Evolutionary conservation across 2,888 invertebrate species (phyloP).

Genomic region (Taphrorychus bicolor): DNA sequence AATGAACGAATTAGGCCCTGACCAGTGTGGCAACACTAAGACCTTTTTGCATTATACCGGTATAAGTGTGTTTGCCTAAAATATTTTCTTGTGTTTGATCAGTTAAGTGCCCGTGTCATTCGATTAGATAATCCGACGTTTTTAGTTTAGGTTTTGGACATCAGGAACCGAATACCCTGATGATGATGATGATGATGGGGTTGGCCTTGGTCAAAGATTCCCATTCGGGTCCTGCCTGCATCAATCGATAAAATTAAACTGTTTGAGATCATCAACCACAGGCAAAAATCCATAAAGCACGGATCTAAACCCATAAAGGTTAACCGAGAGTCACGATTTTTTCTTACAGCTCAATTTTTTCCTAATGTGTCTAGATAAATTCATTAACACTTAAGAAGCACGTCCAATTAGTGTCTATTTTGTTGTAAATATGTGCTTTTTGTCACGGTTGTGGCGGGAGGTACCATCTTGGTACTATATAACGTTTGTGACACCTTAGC

Average conservation of each 20-base stretch:
- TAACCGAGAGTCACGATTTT: conserved; percentile 34
- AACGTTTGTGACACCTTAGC: not conserved
- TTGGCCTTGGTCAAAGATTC: not conserved
- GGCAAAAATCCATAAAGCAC: conserved; percentile 34
- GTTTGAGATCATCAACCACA: conserved; percentile 36
- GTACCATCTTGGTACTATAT: not conserved
- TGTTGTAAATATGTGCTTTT: conserved; percentile 15
- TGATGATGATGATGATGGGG: no score
- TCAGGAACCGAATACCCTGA: no score
- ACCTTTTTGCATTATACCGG: no score
- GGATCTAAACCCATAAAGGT: conserved; percentile 35
- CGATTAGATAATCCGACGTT: not conserved
- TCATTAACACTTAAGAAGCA: conserved; percentile 31
- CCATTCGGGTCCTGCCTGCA: not conserved
- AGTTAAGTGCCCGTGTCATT: not conserved
- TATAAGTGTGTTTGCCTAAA: not conserved
- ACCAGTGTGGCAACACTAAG: no score
- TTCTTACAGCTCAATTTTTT: conserved; percentile 30
- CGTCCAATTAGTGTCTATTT: conserved; percentile 28
- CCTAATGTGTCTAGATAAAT: conserved; percentile 19
- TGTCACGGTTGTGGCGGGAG: conserved; percentile 6
- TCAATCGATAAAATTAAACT: conserved; percentile 24
- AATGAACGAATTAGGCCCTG: not conserved
- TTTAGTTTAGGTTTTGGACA: no score
- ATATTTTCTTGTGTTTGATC: not conserved